Evolutionary conservation across 2,888 invertebrate species (phyloP).

Genomic region (Actias luna): DNA sequence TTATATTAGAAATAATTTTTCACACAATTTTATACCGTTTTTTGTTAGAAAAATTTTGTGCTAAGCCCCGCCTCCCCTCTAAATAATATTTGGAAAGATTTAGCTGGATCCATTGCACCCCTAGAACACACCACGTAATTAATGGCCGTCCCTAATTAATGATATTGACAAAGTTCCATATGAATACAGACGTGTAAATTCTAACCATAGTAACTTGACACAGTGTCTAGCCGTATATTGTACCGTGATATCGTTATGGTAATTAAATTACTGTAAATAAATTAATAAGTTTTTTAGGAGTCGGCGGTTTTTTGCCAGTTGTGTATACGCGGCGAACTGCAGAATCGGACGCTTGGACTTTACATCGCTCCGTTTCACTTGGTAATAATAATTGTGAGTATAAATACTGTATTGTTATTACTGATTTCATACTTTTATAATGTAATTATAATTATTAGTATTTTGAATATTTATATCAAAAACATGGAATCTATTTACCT

Average conservation of each 20-base stretch:
- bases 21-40: no score
- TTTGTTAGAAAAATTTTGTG: no score
- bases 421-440: not conserved
- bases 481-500: no score
- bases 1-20: no score
- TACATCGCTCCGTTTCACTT: conserved; percentile 88
- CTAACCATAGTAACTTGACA: not conserved
- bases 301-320: conserved; percentile 89
- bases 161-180: no score
- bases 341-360: conserved; percentile 95
- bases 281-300: conserved; percentile 66
- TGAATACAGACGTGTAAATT: not conserved
- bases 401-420: not conserved
- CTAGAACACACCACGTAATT: no score
- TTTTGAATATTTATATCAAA: no score
- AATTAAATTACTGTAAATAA: not conserved
- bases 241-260: not conserved
- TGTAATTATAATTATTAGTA: not conserved
- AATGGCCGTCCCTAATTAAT: no score
- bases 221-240: not conserved
- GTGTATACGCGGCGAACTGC: conserved; percentile 92
- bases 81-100: no score
- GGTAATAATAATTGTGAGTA: conserved; percentile 54
- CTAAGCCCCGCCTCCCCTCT: no score
- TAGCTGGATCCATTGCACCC: no score